Evolutionary conservation across 2,797 vertebrate species (phyloP).

Genomic region (Sebastes trivittatus): DNA sequence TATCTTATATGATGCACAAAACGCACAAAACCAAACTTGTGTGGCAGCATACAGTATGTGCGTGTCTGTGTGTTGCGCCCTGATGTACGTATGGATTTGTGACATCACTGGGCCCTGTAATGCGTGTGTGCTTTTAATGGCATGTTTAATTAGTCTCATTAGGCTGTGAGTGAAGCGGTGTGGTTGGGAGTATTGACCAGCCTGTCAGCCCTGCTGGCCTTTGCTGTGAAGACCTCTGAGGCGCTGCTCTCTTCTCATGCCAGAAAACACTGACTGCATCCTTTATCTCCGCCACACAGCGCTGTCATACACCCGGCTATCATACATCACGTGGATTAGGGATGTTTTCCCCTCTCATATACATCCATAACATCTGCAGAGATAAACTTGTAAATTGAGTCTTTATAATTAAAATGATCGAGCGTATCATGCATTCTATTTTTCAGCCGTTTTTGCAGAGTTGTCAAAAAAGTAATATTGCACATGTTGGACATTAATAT

Average conservation of each 20-base stretch:
- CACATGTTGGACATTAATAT: too few species aligned
- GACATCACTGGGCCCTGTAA: neutral
- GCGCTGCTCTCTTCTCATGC: conserved; percentile 39
- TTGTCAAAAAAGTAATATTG: too few species aligned
- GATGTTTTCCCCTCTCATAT: neutral
- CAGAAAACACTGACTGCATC: conserved; percentile 45
- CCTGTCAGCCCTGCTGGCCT: conserved; percentile 54
- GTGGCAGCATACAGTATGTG: neutral
- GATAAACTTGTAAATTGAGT: conserved; percentile 6
- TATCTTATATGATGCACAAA: neutral
- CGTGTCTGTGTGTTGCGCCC: neutral
- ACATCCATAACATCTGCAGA: conserved; percentile 19
- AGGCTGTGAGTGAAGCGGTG: conserved; percentile 46
- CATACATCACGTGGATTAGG: conserved; percentile 26
- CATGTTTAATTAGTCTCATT: conserved; percentile 67
- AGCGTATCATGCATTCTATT: neutral
- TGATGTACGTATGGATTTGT: conserved; percentile 15
- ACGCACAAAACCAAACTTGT: neutral
- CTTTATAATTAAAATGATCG: too few species aligned
- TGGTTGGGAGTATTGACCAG: conserved; percentile 62
- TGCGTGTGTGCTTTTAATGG: conserved; percentile 33
- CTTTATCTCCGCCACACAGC: conserved; percentile 15
- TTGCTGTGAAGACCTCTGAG: conserved; percentile 38
- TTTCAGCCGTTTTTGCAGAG: neutral
- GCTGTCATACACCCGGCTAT: conserved; percentile 15